Evolutionary conservation across 1,140 invertebrate species (phyloP).

Genomic region (Rhopalosiphum padi): DNA sequence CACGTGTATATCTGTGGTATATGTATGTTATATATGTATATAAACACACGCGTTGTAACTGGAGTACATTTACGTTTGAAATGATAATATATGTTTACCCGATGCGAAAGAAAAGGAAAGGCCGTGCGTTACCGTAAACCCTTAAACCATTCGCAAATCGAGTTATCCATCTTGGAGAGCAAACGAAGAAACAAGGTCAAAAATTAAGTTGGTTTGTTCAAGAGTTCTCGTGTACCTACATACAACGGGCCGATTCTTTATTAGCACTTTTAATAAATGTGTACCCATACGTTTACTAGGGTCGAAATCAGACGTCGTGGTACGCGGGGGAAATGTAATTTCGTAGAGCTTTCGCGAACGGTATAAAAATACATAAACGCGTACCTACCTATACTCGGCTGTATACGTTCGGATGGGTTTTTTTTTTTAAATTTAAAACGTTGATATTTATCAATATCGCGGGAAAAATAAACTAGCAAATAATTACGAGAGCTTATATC

Average conservation of each 20-base stretch:
- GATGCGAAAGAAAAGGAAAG: neutral
- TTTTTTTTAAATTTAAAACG: neutral
- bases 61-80: neutral
- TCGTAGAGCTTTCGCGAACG: neutral
- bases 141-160: constrained; percentile 26
- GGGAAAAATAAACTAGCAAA: neutral
- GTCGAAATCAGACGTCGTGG: neutral
- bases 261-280: constrained; percentile 13
- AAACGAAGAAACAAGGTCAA: constrained; percentile 20
- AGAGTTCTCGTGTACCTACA: neutral
- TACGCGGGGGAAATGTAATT: neutral
- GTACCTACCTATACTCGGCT: neutral
- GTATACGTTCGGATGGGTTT: neutral
- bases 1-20: neutral
- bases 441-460: constrained; percentile 19
- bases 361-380: neutral
- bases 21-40: neutral
- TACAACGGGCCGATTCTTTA: neutral
- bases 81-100: constrained; percentile 19
- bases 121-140: neutral
- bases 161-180: constrained; percentile 19
- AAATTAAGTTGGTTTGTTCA: neutral
- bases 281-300: neutral
- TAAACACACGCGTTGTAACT: neutral
- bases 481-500: neutral